Conservation (phyloP, 2,888 invertebrate genomes). For the Perithous albicinctus region DNA sequence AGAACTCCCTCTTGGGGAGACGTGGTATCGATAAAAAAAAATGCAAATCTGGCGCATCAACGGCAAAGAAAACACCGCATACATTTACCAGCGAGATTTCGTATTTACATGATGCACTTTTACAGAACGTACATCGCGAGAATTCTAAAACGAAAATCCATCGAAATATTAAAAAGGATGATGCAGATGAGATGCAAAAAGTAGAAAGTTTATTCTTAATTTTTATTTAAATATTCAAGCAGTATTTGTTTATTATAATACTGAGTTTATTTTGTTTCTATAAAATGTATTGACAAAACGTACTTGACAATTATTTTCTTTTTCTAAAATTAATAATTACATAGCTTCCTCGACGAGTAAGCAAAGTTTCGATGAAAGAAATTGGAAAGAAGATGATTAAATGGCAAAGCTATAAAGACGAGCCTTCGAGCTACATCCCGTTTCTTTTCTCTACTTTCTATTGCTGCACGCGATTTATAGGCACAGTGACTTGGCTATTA, state of each 20-base stretch:
- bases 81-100: background rate
- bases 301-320: too few relatives aligned
- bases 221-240: too few relatives aligned
- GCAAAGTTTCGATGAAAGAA: background rate
- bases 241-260: too few relatives aligned
- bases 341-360: too few relatives aligned
- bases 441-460: background rate
- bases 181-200: too few relatives aligned
- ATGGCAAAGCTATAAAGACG: background rate
- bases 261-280: too few relatives aligned
- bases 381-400: background rate
- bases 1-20: background rate
- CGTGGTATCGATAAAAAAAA: background rate
- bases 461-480: background rate
- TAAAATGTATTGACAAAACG: too few relatives aligned
- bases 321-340: too few relatives aligned
- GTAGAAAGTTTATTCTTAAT: too few relatives aligned
- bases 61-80: background rate
- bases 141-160: slow-evolving; percentile 5
- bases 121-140: background rate
- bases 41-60: background rate
- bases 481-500: slow-evolving; percentile 14
- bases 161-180: slow-evolving; percentile 2
- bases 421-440: background rate
- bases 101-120: background rate